Base-by-base conservation (phyloP, 1,140 invertebrate genomes). In the Neuroterus valhalla region DNA sequence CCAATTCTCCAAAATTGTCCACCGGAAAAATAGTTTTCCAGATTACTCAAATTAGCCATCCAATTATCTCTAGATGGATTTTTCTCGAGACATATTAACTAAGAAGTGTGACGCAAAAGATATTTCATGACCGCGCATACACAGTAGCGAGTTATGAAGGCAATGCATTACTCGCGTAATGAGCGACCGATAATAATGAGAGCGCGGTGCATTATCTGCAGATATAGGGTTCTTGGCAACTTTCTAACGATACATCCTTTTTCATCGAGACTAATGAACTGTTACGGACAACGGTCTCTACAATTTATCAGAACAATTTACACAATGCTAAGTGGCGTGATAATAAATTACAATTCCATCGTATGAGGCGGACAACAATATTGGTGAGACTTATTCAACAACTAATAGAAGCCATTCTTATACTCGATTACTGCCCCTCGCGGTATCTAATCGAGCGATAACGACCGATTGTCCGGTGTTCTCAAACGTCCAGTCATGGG, bases 371-470 rank as follows among this genome's bases (percentile, higher is more conserved):
- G 55, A 62, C 55, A 62, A 62, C 55, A 62, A 62, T 62, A 62
- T 62, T 62, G 55, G 55, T 23, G 55, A 62, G 55, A 12, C 55
- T 62, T 26, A 31, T 62, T 62, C 31, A 62, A 62, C 55, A 62
- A 62, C 26, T 62, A 62, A 62, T 38, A 62, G 55, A 62, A 62
- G 26, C 55, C 55, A 62, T 62, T 62, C 55, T 62, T 62, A 26
- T 62, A 62, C 55, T 31, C 23, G 55, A 62, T 38, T 62, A 31
- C 12, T 31, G 14, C 55, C 26, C 55, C 23, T 62, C 26, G 23
- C 26, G 14, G 14, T 62, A 78, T 78, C 38, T 48, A 78, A 74
- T 75, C 67, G 70, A 52, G 31, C 26, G 73, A 78, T 78, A 72
- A 66, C 48, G 55, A 70, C 45, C 70, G 46, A 62, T 75, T 70